Evolutionary conservation across 2,888 invertebrate genomes (phyloP), one percentile per base, ranked within the genome.

Genomic region (Acanthococcus lagerstroemiae): DNA sequence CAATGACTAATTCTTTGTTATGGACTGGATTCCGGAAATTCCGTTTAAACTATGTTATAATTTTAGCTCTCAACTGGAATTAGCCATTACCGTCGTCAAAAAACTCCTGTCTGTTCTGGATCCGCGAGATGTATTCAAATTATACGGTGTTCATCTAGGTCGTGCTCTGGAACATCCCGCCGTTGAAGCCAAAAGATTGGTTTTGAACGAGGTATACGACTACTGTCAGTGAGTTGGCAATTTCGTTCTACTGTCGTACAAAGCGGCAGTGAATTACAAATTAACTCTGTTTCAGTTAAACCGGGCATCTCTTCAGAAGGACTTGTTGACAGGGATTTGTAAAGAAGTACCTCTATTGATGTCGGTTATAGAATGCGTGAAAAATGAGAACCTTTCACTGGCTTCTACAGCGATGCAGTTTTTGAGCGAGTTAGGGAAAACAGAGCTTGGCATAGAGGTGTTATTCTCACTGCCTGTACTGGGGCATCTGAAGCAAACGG

Each of bases 11-110:
- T n/a, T n/a, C n/a, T n/a, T n/a, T n/a, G n/a, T n/a, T n/a, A n/a
- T n/a, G n/a, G n/a, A n/a, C n/a, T n/a, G n/a, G n/a, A n/a, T n/a
- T n/a, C n/a, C n/a, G n/a, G n/a, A n/a, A n/a, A n/a, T n/a, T n/a
- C n/a, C n/a, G n/a, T n/a, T n/a, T n/a, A n/a, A n/a, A n/a, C n/a
- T n/a, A n/a, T n/a, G n/a, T n/a, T n/a, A n/a, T 3, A 15, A 37
- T 22, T 30, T 5, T 72, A 84, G 85, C 69, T 78, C 82, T 67
- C 82, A 84, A 72, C 76, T 83, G 4, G 80, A 82, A 70, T 72
- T 84, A 66, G 82, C 84, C 19, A 84, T 84, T 73, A 84, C 86
- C 72, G 82, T 87, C 4, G 75, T 88, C 44, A 78, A 81, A 50
- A 75, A 81, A 67, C 82, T 86, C 72, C 80, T 90, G 74, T 79